Evolutionary conservation across 2,888 invertebrate genomes (phyloP).

Genomic region (Punctoribates punctum): DNA sequence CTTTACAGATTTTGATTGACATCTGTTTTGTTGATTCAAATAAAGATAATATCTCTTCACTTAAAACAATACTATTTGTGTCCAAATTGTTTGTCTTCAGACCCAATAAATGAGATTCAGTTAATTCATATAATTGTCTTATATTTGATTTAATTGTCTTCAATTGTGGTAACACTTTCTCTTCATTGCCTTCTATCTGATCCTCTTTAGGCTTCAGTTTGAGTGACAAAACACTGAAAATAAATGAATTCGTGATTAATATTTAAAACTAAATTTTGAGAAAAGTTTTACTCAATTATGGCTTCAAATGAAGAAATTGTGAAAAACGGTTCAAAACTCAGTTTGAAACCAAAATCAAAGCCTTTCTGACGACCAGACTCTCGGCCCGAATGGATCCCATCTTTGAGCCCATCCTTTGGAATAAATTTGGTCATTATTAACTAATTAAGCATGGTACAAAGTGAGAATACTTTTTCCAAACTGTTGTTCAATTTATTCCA

Average conservation of each 20-base stretch:
- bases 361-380: not conserved
- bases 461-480: slow-evolving; percentile 20
- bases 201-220: not conserved
- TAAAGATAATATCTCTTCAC: not conserved
- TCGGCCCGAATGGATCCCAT: slow-evolving; percentile 11
- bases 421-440: not conserved
- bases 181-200: slow-evolving; percentile 7
- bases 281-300: slow-evolving; percentile 29
- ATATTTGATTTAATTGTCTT: slow-evolving; percentile 24
- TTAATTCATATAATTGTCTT: not conserved
- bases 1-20: not conserved
- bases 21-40: slow-evolving; percentile 11
- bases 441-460: not conserved
- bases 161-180: not conserved
- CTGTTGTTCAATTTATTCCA: not conserved
- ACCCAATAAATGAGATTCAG: slow-evolving; percentile 11
- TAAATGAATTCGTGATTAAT: not conserved
- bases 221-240: not conserved
- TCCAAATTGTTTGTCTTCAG: not conserved
- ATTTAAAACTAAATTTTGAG: not conserved
- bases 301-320: slow-evolving; percentile 29
- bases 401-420: slow-evolving; percentile 23
- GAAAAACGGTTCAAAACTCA: slow-evolving; percentile 10
- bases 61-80: not conserved
- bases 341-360: slow-evolving; percentile 10